Evolutionary conservation across 2,113 vertebrate genomes (phyloP).

Genomic region (Acanthochromis polyacanthus): DNA sequence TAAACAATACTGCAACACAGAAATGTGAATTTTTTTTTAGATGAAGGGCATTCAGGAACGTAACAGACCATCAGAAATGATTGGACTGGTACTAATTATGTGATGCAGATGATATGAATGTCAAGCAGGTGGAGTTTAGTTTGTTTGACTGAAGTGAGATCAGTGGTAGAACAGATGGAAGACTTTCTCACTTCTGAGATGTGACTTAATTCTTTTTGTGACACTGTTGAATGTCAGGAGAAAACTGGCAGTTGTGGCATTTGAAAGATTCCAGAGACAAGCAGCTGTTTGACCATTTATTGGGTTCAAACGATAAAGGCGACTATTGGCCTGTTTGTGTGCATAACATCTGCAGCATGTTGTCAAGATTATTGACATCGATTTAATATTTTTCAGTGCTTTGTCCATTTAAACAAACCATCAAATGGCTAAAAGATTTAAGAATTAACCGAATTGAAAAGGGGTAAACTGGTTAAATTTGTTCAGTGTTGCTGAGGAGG

Average conservation of each 20-base stretch:
- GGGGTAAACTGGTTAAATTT: too few relatives aligned
- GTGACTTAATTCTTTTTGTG: not conserved
- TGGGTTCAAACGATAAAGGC: too few relatives aligned
- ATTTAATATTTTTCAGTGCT: too few relatives aligned
- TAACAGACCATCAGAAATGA: slow-evolving; percentile 45
- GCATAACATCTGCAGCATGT: too few relatives aligned
- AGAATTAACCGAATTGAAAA: too few relatives aligned
- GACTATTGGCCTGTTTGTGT: too few relatives aligned
- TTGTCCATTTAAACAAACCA: too few relatives aligned
- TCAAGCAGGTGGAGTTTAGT: slow-evolving; percentile 33
- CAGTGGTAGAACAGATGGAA: slow-evolving; percentile 4
- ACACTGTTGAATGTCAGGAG: not conserved
- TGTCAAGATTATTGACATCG: too few relatives aligned
- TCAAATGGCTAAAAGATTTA: too few relatives aligned
- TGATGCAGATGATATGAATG: slow-evolving; percentile 41
- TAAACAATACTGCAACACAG: not conserved
- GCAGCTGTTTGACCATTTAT: not conserved
- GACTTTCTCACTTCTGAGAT: not conserved
- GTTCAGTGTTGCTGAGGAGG: too few relatives aligned
- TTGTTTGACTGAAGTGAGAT: slow-evolving; percentile 26
- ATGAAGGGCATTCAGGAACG: slow-evolving; percentile 17
- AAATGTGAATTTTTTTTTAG: not conserved
- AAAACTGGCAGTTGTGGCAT: slow-evolving; percentile 5
- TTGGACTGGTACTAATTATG: slow-evolving; percentile 43
- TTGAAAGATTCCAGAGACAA: not conserved